phyloP scores from a whole-genome alignment of 2,113 vertebrate genomes.

The Neolamprologus variostigma region DNA sequence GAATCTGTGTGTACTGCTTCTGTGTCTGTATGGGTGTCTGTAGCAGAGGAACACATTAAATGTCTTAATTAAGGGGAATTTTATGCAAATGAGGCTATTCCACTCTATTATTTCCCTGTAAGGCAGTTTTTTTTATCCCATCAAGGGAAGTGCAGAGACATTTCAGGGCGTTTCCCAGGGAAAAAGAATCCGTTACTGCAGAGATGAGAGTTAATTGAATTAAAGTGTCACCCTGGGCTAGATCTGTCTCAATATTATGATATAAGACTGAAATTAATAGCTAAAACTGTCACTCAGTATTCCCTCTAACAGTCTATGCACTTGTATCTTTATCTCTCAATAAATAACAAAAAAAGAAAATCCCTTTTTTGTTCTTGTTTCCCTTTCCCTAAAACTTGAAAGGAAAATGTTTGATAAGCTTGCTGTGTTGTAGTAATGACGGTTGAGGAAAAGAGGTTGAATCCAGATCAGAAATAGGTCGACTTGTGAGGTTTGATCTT shows the following conservation, averaged over 20 bases:
- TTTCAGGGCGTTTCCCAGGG: conserved; percentile 2
- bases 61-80: conserved; percentile 60
- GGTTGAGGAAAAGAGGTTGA: not conserved
- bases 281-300: not conserved
- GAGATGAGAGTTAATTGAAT: conserved; percentile 39
- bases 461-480: not conserved
- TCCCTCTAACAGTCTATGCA: not conserved
- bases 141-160: not conserved
- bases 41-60: conserved; percentile 44
- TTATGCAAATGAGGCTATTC: conserved; percentile 50
- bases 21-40: not conserved
- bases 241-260: not conserved
- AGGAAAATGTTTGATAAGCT: not conserved
- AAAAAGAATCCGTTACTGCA: not conserved
- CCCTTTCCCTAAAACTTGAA: not conserved
- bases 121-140: conserved; percentile 4
- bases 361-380: not conserved
- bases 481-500: not conserved
- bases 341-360: not conserved
- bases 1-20: not conserved
- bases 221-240: not conserved
- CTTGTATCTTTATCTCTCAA: not conserved
- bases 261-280: not conserved
- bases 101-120: not conserved
- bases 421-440: not conserved